Base-by-base conservation (phyloP, 2,113 vertebrate species). In the Motacilla tschutschensis region DNA sequence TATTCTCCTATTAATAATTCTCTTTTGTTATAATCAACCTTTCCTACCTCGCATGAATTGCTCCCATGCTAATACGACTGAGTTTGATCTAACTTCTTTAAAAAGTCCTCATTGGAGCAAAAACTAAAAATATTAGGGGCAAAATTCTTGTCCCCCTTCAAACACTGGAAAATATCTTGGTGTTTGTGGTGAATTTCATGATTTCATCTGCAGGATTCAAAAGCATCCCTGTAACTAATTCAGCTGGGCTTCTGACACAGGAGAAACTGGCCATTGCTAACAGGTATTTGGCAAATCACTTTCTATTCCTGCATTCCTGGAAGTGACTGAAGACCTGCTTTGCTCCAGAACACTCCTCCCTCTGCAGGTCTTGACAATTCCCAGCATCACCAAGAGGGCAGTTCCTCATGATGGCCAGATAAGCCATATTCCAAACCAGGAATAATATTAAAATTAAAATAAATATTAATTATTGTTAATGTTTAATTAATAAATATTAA, bases 1-100 rank as follows among this genome's bases (percentile, higher is more conserved):
- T 78, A 85, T 92, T 87, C 92, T 82, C 84, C 84, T 87, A 93
- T 95, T 93, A 93, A 92, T 93, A 93, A 93, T 95, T 95, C 88
- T 90, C 92, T 95, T 92, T 95, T 90, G 88, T 92, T 93, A 64
- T n/a, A 79, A 77, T 59, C 60, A 90, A 65, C 44, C 50, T 50
- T 89, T 79, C 38, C 58, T 74, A 79, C 46, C 79, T 77, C 4
- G 19, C 41, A 74, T 36, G 81, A 92, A 71, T 77, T 60, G 54
- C 87, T 93, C 87, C 87, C 48, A 82, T 77, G 38, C 67, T 87
- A 76, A 74, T 35, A 73, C 4, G 64, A 77, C 46, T 2, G 14
- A 90, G 46, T 88, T 87, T 67, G 81, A 84, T 63, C 51, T 67
- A 51, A 70, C n/a, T 89, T 82, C 69, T 64, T 29, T 26, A 48